phyloP scores from a whole-genome alignment of 2,113 vertebrate species.

The Gambusia holbrooki region DNA sequence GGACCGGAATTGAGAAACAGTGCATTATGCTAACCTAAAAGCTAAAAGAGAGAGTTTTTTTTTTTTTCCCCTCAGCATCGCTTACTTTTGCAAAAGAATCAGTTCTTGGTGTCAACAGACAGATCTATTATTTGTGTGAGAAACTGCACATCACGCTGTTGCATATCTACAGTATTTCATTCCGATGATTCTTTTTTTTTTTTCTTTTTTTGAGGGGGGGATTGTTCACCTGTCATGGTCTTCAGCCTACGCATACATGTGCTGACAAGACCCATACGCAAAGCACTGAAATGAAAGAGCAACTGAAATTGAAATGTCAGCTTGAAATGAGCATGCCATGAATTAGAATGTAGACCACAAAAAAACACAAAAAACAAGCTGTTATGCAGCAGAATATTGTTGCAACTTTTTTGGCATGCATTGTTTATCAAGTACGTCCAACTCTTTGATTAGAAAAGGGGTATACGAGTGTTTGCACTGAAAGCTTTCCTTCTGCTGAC shows the following conservation, averaged over 20 bases:
- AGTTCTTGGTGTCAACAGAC: slow-evolving; percentile 30
- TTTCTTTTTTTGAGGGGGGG: slow-evolving; percentile 1
- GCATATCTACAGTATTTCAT: slow-evolving; percentile 43
- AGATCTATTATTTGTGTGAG: slow-evolving; percentile 13
- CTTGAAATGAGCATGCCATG: slow-evolving; percentile 57
- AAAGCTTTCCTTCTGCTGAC: slow-evolving; percentile 6
- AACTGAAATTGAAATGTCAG: slow-evolving; percentile 75
- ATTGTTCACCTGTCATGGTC: slow-evolving; percentile 54
- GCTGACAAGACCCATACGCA: slow-evolving; percentile 66
- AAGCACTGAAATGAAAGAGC: slow-evolving; percentile 54
- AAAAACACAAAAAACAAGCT: slow-evolving; percentile 30
- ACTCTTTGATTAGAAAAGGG: slow-evolving; percentile 22
- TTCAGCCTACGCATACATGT: slow-evolving; percentile 34
- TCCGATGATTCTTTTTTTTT: slow-evolving; percentile 25
- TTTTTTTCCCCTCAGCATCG: slow-evolving; percentile 3
- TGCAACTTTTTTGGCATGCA: slow-evolving; percentile 39
- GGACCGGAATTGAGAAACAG: too few relatives aligned
- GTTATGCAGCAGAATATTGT: slow-evolving; percentile 44
- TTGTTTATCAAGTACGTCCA: slow-evolving; percentile 42
- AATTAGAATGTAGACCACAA: slow-evolving; percentile 61
- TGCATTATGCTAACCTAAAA: too few relatives aligned
- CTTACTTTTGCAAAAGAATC: slow-evolving; percentile 10
- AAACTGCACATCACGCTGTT: neutral
- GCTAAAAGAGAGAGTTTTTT: slow-evolving; percentile 1
- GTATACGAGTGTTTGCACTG: slow-evolving; percentile 7